Evolutionary conservation across 2,797 vertebrate species (phyloP).

Genomic region (Pseudomugil tenellus): DNA sequence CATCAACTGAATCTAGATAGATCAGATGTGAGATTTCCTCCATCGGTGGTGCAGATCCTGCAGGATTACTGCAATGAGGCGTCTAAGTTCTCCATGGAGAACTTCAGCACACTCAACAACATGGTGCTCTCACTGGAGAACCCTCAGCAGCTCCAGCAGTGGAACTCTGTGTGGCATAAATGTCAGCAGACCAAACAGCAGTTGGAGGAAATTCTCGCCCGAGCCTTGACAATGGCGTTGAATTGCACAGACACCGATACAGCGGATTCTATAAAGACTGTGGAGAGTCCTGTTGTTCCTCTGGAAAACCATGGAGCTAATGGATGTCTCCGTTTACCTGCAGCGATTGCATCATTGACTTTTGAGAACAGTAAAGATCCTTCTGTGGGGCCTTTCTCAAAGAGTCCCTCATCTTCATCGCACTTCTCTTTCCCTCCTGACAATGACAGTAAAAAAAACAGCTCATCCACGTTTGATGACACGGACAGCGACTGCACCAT

Average conservation of each 20-base stretch:
- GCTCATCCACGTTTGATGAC: constrained; percentile 78
- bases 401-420: constrained; percentile 64
- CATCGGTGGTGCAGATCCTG: constrained; percentile 71
- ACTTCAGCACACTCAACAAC: constrained; percentile 79
- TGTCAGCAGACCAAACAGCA: constrained; percentile 81
- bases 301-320: constrained; percentile 33
- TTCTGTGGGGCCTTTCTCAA: constrained; percentile 66
- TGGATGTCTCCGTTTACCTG: constrained; percentile 46
- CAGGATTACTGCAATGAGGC: constrained; percentile 81
- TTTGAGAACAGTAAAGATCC: constrained; percentile 67
- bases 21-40: constrained; percentile 40
- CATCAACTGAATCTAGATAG: constrained; percentile 66
- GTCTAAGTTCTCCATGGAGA: constrained; percentile 82
- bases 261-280: constrained; percentile 9
- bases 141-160: constrained; percentile 76
- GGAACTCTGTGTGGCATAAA: constrained; percentile 81
- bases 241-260: constrained; percentile 7
- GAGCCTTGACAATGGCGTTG: constrained; percentile 17
- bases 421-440: constrained; percentile 71
- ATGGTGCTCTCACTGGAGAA: constrained; percentile 79
- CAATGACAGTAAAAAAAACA: constrained; percentile 59
- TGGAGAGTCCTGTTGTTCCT: constrained; percentile 12
- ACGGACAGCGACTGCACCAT: constrained; percentile 83
- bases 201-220: constrained; percentile 77
- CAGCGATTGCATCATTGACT: constrained; percentile 21